Conservation (phyloP, 2,797 vertebrate genomes). For the Agapornis canus region DNA sequence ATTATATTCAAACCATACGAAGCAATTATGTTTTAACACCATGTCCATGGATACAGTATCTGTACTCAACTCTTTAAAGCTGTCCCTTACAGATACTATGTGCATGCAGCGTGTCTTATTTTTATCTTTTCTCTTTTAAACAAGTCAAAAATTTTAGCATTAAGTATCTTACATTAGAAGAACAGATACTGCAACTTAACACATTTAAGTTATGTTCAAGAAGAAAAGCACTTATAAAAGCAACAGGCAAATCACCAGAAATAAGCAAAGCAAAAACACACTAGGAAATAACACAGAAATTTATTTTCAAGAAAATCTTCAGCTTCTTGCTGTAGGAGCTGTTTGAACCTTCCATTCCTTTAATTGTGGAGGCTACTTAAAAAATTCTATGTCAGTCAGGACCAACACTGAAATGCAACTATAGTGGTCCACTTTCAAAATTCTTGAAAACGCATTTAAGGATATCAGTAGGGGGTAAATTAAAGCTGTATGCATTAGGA, state of each 20-base stretch:
- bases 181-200: neutral
- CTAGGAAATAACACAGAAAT: constrained; percentile 49
- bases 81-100: neutral
- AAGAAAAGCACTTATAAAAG: constrained; percentile 12
- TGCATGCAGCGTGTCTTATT: neutral
- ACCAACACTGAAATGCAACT: constrained; percentile 34
- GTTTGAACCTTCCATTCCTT: constrained; percentile 30
- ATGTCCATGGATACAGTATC: neutral
- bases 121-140: neutral
- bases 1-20: neutral
- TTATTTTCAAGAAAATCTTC: constrained; percentile 27
- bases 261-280: constrained; percentile 44
- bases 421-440: constrained; percentile 67
- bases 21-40: neutral
- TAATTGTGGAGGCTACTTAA: constrained; percentile 47
- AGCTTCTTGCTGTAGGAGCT: constrained; percentile 10
- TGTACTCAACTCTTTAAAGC: neutral
- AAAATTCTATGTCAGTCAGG: constrained; percentile 55
- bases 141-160: neutral
- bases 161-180: neutral
- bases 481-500: constrained; percentile 77
- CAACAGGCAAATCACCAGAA: constrained; percentile 48
- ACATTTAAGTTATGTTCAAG: neutral
- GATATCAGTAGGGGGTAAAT: constrained; percentile 77
- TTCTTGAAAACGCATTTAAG: constrained; percentile 77